phyloP scores from a whole-genome alignment of 2,113 vertebrate genomes.

The Theristicus caerulescens region DNA sequence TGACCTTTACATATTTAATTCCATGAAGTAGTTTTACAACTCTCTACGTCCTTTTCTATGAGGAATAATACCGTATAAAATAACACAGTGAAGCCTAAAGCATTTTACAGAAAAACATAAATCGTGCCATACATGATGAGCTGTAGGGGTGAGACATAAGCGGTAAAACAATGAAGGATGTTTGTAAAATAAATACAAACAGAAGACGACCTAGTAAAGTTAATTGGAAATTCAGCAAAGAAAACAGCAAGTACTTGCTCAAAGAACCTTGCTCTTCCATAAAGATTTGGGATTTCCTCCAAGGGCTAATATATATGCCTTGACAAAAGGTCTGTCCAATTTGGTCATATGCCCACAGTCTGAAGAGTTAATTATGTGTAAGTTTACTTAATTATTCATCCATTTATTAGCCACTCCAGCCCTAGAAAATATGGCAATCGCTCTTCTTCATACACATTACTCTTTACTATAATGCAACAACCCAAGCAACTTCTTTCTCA shows the following conservation, averaged over 20 bases:
- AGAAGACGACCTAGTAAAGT: background rate
- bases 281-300: background rate
- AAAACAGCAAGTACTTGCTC: background rate
- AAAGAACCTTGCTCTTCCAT: background rate
- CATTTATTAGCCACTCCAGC: background rate
- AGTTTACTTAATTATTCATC: background rate
- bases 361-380: background rate
- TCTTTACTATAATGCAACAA: accelerated
- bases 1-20: background rate
- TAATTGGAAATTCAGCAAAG: background rate
- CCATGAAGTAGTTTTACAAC: background rate
- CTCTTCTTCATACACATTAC: background rate
- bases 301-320: background rate
- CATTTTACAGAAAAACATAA: background rate
- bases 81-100: background rate
- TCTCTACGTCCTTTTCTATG: background rate
- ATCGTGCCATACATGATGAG: background rate
- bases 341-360: background rate
- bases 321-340: background rate
- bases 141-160: background rate
- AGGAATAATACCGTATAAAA: background rate
- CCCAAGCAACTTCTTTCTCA: background rate
- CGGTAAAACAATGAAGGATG: background rate
- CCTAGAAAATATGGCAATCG: background rate
- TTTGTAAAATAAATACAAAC: background rate